These are phyloP conservation scores for Pygocentrus nattereri DNA, from an alignment of 2,797 vertebrate species.

Conservation along the genomic window DNA sequence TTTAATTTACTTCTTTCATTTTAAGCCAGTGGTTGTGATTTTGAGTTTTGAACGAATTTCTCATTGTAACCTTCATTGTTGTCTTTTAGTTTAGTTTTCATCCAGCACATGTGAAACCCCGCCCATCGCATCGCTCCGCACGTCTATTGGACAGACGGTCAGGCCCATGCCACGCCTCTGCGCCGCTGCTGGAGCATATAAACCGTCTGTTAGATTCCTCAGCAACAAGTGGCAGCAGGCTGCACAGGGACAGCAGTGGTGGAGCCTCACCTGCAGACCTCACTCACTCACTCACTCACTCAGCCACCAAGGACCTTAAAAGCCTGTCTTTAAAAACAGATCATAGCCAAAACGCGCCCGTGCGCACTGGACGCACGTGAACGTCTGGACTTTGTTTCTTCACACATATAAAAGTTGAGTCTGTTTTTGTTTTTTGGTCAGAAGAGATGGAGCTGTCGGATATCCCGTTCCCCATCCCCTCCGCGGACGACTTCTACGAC, in stretches of 20 bases:
- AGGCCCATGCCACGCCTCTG: slow-evolving; percentile 54
- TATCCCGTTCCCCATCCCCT: slow-evolving; percentile 88
- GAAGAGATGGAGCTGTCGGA: slow-evolving; percentile 87
- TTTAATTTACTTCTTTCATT: neutral
- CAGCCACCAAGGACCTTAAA: neutral
- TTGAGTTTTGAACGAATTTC: slow-evolving; percentile 1
- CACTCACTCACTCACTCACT: neutral
- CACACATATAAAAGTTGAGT: neutral
- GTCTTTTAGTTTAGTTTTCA: slow-evolving; percentile 29
- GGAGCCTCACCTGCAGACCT: neutral
- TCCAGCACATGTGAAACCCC: slow-evolving; percentile 6
- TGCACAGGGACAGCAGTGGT: neutral
- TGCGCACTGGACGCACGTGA: neutral
- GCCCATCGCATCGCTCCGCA: slow-evolving; percentile 14
- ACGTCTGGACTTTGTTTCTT: slow-evolving; percentile 2
- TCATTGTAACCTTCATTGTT: slow-evolving; percentile 39
- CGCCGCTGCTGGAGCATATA: slow-evolving; percentile 70
- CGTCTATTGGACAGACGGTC: slow-evolving; percentile 73
- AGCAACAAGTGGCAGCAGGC: slow-evolving; percentile 57
- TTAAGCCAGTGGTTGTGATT: neutral
- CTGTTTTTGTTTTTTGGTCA: neutral
- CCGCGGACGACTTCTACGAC: slow-evolving; percentile 93
- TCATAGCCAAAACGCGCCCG: neutral
- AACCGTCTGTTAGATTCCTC: slow-evolving; percentile 38
- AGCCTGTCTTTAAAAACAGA: neutral